These are phyloP conservation scores for Cossypha dichroa DNA, from an alignment of 2,797 vertebrate species.

Conservation along the genomic window DNA sequence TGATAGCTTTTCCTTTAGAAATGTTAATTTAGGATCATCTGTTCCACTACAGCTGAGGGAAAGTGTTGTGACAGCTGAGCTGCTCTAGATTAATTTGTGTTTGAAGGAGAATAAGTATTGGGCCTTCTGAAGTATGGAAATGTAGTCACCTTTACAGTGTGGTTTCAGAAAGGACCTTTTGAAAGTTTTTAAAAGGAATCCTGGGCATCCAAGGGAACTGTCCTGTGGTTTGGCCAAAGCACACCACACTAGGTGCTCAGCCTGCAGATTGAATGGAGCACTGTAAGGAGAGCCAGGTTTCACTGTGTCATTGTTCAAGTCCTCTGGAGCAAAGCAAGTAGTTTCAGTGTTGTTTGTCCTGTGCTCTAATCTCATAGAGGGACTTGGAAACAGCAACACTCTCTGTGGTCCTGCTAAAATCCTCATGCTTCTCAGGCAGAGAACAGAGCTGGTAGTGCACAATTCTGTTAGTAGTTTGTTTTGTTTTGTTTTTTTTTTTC, in stretches of 20 bases:
- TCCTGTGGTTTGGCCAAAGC: not conserved
- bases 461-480: not conserved
- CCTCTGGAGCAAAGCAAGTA: not conserved
- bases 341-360: not conserved
- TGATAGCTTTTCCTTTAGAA: not conserved
- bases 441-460: not conserved
- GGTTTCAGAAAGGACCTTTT: not conserved
- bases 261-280: not conserved
- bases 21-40: not conserved
- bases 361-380: not conserved
- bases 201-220: not conserved
- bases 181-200: not conserved
- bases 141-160: not conserved
- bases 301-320: not conserved
- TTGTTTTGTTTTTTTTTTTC: not conserved
- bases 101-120: not conserved
- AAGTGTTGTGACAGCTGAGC: not conserved
- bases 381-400: not conserved
- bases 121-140: not conserved
- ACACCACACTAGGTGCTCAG: not conserved
- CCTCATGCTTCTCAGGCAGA: not conserved
- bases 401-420: not conserved
- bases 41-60: not conserved
- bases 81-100: slow-evolving; percentile 6
- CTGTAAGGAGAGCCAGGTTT: not conserved